Evolutionary conservation across 1,140 invertebrate genomes (phyloP).

Genomic region (Teleogryllus occipitalis): DNA sequence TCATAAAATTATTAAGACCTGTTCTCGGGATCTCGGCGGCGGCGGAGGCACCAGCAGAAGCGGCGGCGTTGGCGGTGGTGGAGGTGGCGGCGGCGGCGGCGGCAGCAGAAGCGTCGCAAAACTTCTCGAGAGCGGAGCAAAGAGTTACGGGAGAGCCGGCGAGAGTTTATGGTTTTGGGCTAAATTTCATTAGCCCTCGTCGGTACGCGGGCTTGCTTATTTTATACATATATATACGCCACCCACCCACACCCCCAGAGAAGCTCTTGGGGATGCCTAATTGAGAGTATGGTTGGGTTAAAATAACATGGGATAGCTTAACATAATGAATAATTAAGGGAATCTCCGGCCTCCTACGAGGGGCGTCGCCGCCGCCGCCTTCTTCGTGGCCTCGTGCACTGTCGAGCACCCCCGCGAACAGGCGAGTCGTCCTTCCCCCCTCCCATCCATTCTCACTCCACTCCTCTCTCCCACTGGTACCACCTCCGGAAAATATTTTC

Average conservation of each 20-base stretch:
- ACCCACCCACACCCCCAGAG: background rate
- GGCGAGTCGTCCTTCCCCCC: background rate
- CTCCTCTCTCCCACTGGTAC: background rate
- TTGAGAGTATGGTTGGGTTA: conserved; percentile 18
- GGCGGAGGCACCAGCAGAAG: background rate
- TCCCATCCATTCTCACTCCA: background rate
- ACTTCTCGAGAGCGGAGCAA: conserved; percentile 11
- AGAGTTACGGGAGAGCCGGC: background rate
- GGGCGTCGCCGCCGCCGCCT: background rate
- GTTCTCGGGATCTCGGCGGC: background rate
- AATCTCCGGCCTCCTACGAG: conserved; percentile 2
- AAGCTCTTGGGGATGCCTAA: conserved; percentile 9
- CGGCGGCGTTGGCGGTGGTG: background rate
- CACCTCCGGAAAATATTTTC: background rate
- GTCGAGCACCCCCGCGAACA: too few relatives aligned
- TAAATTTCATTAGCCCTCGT: conserved; percentile 21
- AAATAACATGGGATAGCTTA: conserved; percentile 15
- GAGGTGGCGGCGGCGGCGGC: too few relatives aligned
- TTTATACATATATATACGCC: conserved; percentile 13
- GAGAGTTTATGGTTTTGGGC: conserved; percentile 21
- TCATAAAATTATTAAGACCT: conserved; percentile 21
- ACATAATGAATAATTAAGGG: conserved; percentile 18
- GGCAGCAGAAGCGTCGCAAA: conserved; percentile 9
- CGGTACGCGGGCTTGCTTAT: conserved; percentile 13
- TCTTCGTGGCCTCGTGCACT: background rate